Evolutionary conservation across 2,888 invertebrate genomes (phyloP).

Genomic region (Linnaemya tessellans): DNA sequence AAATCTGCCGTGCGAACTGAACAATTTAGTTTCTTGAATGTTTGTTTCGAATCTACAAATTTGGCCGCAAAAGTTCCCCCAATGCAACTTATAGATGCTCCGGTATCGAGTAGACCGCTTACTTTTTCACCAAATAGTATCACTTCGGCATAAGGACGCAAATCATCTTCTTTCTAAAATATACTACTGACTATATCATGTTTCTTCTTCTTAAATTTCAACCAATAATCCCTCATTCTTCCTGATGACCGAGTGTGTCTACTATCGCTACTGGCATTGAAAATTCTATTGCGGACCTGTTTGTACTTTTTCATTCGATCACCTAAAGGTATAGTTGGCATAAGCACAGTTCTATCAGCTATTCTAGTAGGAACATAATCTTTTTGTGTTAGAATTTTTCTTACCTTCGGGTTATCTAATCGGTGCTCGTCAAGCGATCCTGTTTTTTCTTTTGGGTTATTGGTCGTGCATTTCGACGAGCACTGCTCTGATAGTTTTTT

Average conservation of each 20-base stretch:
- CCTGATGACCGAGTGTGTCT: background rate
- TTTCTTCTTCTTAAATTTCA: background rate
- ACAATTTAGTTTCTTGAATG: background rate
- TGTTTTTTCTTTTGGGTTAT: too few relatives aligned
- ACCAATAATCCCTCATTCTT: background rate
- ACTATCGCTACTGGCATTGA: background rate
- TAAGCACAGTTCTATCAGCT: too few relatives aligned
- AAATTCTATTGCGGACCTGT: too few relatives aligned
- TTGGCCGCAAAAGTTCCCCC: background rate
- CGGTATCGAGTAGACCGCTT: slow-evolving; percentile 16
- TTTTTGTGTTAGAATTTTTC: too few relatives aligned
- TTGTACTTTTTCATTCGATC: too few relatives aligned
- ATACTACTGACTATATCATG: background rate
- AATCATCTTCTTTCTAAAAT: slow-evolving; percentile 8
- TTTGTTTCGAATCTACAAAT: slow-evolving; percentile 5
- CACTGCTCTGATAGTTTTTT: too few relatives aligned
- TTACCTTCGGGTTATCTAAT: too few relatives aligned
- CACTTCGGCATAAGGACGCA: slow-evolving; percentile 7
- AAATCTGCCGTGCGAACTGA: slow-evolving; percentile 3
- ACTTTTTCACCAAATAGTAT: background rate
- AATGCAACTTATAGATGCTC: slow-evolving; percentile 25
- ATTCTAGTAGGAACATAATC: too few relatives aligned
- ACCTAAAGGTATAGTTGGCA: too few relatives aligned
- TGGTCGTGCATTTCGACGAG: too few relatives aligned
- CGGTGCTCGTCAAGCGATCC: too few relatives aligned